A percentile compares a stretch with the other conserved stretches of the same genome.
Evolutionary conservation across 2,888 invertebrate genomes (phyloP).

Genomic region (Resseliella maxima): DNA sequence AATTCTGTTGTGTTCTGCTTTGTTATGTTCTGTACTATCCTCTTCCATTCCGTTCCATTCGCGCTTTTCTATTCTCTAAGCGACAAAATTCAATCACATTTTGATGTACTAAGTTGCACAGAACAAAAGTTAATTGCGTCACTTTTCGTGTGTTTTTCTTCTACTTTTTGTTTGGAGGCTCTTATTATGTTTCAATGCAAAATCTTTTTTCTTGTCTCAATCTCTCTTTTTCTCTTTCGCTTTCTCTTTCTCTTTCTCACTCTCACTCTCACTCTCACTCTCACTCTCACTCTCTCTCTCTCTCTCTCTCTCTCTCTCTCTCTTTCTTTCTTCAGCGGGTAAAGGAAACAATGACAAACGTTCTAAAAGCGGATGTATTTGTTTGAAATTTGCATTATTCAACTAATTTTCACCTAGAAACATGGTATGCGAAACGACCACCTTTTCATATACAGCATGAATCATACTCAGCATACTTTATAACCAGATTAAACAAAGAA

Average conservation of each 20-base stretch:
- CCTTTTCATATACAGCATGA: background rate
- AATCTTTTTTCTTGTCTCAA: background rate
- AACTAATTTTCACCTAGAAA: conserved; percentile 30
- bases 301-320: no score
- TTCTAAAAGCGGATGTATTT: background rate
- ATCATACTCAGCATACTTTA: no score
- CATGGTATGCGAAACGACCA: background rate
- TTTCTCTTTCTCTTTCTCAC: no score
- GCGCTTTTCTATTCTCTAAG: background rate
- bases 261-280: no score
- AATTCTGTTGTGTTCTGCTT: no score
- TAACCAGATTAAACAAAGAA: background rate
- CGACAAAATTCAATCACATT: background rate
- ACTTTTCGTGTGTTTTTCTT: background rate
- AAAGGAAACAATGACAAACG: conserved; percentile 18
- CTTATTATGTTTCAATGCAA: background rate
- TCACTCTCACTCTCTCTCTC: no score
- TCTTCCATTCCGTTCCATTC: background rate
- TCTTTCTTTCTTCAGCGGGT: no score
- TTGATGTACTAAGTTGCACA: background rate
- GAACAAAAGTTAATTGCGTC: conserved; percentile 24
- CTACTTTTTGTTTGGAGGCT: background rate
- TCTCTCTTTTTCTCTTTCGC: no score
- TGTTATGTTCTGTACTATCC: no score
- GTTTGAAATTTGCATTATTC: background rate